Conservation (phyloP, 2,797 vertebrate genomes). For the Poecilia picta region DNA sequence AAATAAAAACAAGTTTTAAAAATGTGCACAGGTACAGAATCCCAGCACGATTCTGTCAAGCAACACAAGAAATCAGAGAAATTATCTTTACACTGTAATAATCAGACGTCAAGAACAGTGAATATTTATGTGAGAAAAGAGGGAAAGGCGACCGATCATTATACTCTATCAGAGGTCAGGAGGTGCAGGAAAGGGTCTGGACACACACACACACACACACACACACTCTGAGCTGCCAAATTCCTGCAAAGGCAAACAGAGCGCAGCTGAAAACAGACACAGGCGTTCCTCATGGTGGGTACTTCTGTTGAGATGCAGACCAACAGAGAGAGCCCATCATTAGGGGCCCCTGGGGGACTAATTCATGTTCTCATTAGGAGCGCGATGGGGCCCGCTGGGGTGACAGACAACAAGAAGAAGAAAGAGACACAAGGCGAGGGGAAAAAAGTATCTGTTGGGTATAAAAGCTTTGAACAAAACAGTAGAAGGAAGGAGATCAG, state of each 20-base stretch:
- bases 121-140: not conserved
- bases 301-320: slow-evolving; percentile 13
- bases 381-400: slow-evolving; percentile 24
- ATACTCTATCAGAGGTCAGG: slow-evolving; percentile 45
- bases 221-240: slow-evolving; percentile 48
- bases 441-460: not conserved
- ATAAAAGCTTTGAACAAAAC: not conserved
- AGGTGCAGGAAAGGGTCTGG: slow-evolving; percentile 30
- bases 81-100: not conserved
- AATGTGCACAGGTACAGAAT: not conserved
- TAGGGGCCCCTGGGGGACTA: slow-evolving; percentile 40
- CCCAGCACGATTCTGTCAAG: not conserved
- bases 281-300: slow-evolving; percentile 22
- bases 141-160: slow-evolving; percentile 47
- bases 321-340: slow-evolving; percentile 34
- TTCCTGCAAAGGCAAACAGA: slow-evolving; percentile 53
- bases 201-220: not conserved
- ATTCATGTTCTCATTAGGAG: slow-evolving; percentile 54
- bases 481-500: not conserved
- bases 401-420: not conserved
- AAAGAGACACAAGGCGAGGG: slow-evolving; percentile 6
- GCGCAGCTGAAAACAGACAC: slow-evolving; percentile 52
- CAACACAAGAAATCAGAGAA: not conserved
- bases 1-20: too few species aligned
- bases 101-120: not conserved